phyloP scores from a whole-genome alignment of 2,113 vertebrate species.

The Panthera tigris region DNA sequence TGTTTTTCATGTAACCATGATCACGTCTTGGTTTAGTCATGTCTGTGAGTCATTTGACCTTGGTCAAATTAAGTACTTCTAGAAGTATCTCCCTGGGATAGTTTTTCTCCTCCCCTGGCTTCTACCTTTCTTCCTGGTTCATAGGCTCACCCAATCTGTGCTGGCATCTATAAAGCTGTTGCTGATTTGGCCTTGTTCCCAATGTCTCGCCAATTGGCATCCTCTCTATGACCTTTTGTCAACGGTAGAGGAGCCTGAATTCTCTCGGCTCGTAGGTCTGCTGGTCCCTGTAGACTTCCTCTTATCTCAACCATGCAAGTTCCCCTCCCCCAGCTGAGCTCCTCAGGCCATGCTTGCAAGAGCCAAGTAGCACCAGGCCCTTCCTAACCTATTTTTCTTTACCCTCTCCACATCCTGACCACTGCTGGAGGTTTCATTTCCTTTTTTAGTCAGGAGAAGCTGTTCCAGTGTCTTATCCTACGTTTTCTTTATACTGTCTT shows the following conservation, averaged over 20 bases:
- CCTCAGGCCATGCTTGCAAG: neutral
- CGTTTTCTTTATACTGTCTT: neutral
- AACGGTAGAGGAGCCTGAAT: neutral
- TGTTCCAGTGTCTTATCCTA: neutral
- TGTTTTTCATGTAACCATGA: neutral
- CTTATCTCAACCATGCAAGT: neutral
- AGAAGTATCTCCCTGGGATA: neutral
- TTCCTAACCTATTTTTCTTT: neutral
- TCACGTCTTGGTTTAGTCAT: neutral
- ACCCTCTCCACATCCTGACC: neutral
- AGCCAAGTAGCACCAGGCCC: neutral
- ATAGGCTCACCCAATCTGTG: neutral
- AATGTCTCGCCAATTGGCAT: neutral
- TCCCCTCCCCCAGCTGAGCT: neutral
- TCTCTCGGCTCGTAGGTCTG: neutral
- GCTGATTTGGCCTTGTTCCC: neutral
- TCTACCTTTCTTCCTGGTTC: neutral
- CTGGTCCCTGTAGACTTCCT: neutral
- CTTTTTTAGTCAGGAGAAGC: neutral
- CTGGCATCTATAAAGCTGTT: neutral
- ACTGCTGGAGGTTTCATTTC: neutral
- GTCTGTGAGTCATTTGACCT: neutral
- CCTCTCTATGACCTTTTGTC: neutral
- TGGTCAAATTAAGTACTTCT: constrained; percentile 1
- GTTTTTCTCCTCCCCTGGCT: neutral